Conservation (phyloP, 1,140 invertebrate species). For the Rhagoletis zephyria region DNA sequence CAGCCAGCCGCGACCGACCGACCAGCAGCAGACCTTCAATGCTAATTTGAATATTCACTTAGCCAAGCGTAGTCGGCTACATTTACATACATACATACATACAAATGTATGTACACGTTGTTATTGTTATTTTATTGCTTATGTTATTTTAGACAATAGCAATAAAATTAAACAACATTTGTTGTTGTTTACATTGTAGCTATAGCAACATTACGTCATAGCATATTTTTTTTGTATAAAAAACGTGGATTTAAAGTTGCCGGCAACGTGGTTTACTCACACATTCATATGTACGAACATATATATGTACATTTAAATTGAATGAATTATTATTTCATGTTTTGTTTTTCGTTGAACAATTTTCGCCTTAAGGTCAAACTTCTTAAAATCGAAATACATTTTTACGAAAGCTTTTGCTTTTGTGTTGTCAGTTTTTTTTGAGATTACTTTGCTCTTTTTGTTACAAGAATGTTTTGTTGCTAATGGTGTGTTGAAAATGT, state of each 20-base stretch:
- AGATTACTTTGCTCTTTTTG: not conserved
- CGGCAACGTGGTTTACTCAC: not conserved
- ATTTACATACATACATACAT: not conserved
- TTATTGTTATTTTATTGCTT: constrained; percentile 36
- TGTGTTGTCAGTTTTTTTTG: not conserved
- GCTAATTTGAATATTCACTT: constrained; percentile 38
- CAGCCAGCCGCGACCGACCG: not conserved
- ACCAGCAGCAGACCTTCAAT: constrained; percentile 43
- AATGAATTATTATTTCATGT: not conserved
- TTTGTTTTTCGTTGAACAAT: not conserved
- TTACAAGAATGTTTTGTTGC: not conserved
- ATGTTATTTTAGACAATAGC: constrained; percentile 4
- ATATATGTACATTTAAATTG: not conserved
- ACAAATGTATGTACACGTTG: not conserved
- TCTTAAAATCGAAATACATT: too few relatives aligned
- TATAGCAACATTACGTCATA: constrained; percentile 43
- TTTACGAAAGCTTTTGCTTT: not conserved
- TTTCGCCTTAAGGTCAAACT: not conserved
- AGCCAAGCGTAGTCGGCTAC: not conserved
- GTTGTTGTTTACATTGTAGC: constrained; percentile 5
- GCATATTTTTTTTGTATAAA: not conserved
- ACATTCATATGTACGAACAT: not conserved
- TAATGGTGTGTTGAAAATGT: not conserved
- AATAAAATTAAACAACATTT: constrained; percentile 18
- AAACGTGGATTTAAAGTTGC: not conserved